Evolutionary conservation across 1,140 invertebrate genomes (phyloP).

Genomic region (Neuroterus valhalla): DNA sequence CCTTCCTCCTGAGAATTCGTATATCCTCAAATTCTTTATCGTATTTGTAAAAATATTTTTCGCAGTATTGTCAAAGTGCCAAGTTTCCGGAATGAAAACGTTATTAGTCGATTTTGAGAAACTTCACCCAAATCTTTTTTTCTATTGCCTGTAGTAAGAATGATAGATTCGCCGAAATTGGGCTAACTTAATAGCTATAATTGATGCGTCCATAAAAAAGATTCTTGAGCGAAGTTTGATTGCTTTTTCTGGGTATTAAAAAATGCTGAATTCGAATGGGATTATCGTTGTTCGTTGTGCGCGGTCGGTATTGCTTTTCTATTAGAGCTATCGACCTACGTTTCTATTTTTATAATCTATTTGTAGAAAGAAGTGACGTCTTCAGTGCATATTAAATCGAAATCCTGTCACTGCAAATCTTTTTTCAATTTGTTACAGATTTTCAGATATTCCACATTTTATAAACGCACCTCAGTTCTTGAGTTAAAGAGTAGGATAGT

Average conservation of each 20-base stretch:
- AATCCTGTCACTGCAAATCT: constrained; percentile 41
- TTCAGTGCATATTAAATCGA: constrained; percentile 10
- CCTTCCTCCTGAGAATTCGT: no score
- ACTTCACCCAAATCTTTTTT: no score
- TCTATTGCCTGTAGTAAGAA: constrained; percentile 1
- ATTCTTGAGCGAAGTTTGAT: constrained; percentile 67
- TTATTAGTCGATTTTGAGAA: neutral
- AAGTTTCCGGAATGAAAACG: neutral
- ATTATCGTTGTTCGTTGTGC: constrained; percentile 68
- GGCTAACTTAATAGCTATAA: constrained; percentile 58
- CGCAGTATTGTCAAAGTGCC: constrained; percentile 17
- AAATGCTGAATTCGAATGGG: constrained; percentile 63
- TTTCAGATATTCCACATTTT: neutral
- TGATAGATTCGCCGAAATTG: constrained; percentile 43
- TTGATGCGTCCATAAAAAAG: constrained; percentile 60
- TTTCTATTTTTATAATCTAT: constrained; percentile 21
- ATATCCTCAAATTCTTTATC: constrained; percentile 39
- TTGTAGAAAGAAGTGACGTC: constrained; percentile 28
- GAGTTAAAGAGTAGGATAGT: constrained; percentile 35
- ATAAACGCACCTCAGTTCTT: neutral
- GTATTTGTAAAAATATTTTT: constrained; percentile 45
- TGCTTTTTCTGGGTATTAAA: constrained; percentile 62
- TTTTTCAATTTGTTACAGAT: constrained; percentile 38
- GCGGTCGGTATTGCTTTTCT: constrained; percentile 67
- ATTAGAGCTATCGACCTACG: constrained; percentile 41